Evolutionary conservation across 92 coral and sea anemone species (phyloP).

Genomic region (Umimayanthus kanabou): DNA sequence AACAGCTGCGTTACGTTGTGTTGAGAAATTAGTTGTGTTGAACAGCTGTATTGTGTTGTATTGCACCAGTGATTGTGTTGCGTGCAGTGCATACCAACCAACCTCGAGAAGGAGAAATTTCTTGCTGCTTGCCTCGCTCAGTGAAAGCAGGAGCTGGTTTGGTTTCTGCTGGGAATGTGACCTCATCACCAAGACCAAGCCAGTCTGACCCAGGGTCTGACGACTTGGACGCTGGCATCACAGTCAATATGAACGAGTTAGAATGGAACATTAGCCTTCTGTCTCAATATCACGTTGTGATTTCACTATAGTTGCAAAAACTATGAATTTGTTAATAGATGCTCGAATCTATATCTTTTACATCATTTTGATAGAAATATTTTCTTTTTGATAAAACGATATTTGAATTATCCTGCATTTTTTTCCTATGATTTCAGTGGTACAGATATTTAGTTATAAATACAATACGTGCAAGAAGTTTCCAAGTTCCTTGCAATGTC

Average conservation of each 20-base stretch:
- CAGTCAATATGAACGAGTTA: not conserved
- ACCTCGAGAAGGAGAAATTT: slow-evolving; percentile 30
- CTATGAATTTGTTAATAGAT: too few species aligned
- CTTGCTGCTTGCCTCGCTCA: slow-evolving; percentile 30
- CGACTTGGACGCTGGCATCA: slow-evolving; percentile 53
- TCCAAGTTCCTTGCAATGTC: not conserved
- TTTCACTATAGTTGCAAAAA: not conserved
- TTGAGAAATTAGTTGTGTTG: not conserved
- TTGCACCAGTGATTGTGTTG: not conserved
- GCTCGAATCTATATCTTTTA: too few species aligned
- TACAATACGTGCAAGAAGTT: too few species aligned
- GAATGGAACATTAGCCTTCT: not conserved
- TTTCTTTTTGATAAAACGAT: too few species aligned
- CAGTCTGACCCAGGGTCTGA: slow-evolving; percentile 78
- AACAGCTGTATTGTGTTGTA: not conserved
- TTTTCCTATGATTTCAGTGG: too few species aligned
- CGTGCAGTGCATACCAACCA: not conserved
- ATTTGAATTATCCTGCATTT: too few species aligned
- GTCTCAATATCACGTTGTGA: not conserved
- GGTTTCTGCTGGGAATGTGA: slow-evolving; percentile 61
- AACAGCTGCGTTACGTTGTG: not conserved
- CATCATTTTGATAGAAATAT: too few species aligned
- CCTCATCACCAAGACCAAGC: slow-evolving; percentile 90
- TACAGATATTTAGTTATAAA: too few species aligned
- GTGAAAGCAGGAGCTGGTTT: slow-evolving; percentile 45